A percentile compares a stretch with the other conserved stretches of the same genome.
Conservation (phyloP, 2,888 invertebrate species). For the Diarsia dahlii region DNA sequence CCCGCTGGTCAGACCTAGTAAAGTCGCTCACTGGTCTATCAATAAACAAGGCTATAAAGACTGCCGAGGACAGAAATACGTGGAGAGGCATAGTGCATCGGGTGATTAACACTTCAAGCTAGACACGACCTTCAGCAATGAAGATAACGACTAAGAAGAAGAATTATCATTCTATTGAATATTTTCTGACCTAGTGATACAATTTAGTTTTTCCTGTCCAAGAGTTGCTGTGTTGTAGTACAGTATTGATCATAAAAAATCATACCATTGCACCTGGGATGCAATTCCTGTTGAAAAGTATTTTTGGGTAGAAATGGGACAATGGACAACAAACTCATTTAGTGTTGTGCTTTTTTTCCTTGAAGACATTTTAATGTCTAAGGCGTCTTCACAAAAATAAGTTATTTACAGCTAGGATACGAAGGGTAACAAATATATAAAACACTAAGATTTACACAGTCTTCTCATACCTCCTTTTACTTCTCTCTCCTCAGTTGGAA, state of each 20-base stretch:
- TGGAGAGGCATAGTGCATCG: too few relatives aligned
- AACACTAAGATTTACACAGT: not conserved
- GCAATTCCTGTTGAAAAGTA: not conserved
- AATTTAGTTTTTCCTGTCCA: slow-evolving; percentile 8
- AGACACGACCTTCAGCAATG: too few relatives aligned
- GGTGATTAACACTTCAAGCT: too few relatives aligned
- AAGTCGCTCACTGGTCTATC: too few relatives aligned
- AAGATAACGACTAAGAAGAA: too few relatives aligned
- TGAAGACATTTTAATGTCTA: not conserved
- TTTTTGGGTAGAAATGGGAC: not conserved
- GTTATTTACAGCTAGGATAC: not conserved
- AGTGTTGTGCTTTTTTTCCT: not conserved
- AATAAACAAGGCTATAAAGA: too few relatives aligned
- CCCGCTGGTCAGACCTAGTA: too few relatives aligned
- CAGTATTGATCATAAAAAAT: not conserved
- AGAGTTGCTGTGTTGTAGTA: not conserved
- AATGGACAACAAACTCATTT: not conserved
- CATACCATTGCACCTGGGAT: not conserved
- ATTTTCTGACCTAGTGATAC: slow-evolving; percentile 2
- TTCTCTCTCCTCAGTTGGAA: slow-evolving; percentile 94
- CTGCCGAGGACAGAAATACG: too few relatives aligned
- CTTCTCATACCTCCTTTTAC: not conserved
- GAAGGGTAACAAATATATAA: not conserved
- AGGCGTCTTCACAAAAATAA: not conserved
- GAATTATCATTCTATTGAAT: not conserved